Percentiles rank a stretch among this genome's conserved stretches.
phyloP scores from a whole-genome alignment of 2,113 vertebrate species.

The Oostethus manadensis region DNA sequence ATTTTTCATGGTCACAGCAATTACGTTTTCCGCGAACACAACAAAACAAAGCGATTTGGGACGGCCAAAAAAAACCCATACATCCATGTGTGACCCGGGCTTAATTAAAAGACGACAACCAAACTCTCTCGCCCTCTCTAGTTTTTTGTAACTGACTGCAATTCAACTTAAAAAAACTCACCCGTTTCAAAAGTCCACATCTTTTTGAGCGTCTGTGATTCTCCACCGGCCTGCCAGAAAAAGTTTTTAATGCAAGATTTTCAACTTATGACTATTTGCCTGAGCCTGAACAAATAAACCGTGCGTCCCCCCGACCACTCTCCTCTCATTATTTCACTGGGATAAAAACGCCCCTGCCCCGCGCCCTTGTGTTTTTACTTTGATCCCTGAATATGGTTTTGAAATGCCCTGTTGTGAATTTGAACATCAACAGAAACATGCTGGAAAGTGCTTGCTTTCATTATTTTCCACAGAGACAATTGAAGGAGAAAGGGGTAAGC shows the following conservation, averaged over 20 bases:
- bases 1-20: too few relatives aligned
- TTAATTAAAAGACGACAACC: background rate
- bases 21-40: too few relatives aligned
- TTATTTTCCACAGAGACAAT: constrained; percentile 91
- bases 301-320: constrained; percentile 70
- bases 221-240: constrained; percentile 71
- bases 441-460: constrained; percentile 87
- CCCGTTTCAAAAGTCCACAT: constrained; percentile 59
- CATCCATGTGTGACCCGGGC: too few relatives aligned
- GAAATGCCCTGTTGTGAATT: constrained; percentile 89
- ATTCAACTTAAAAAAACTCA: too few relatives aligned
- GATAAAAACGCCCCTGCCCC: constrained; percentile 66
- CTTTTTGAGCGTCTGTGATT: constrained; percentile 63
- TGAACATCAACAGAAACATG: constrained; percentile 86
- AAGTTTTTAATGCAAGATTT: constrained; percentile 77
- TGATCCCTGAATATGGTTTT: constrained; percentile 86
- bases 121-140: too few relatives aligned
- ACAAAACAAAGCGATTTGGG: too few relatives aligned
- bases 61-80: too few relatives aligned
- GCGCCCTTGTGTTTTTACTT: constrained; percentile 67
- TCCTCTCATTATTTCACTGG: constrained; percentile 79
- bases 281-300: constrained; percentile 81
- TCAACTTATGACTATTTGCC: constrained; percentile 77
- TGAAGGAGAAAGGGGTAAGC: constrained; percentile 50
- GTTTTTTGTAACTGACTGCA: constrained; percentile 53